A percentile compares a stretch with the other conserved stretches of the same genome.
These are phyloP conservation scores for Seriola dumerili DNA, from an alignment of 2,113 vertebrate genomes.

Conservation along the genomic window DNA sequence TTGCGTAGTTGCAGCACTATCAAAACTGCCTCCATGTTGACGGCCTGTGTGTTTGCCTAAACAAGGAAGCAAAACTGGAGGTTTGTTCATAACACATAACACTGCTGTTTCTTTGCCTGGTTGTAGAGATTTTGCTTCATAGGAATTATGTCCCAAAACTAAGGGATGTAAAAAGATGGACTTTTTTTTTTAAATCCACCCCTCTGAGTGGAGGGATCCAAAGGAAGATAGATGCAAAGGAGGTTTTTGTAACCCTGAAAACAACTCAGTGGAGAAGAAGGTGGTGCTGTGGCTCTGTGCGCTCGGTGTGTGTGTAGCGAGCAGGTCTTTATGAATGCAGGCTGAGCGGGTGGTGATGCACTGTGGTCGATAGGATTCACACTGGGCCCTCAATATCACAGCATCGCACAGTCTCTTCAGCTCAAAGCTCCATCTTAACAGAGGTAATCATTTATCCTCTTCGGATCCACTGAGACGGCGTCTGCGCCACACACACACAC, in stretches of 20 bases:
- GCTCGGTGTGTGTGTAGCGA: slow-evolving; percentile 4
- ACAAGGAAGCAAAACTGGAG: no score
- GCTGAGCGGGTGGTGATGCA: slow-evolving; percentile 56
- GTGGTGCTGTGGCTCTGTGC: slow-evolving; percentile 12
- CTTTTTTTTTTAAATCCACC: neutral
- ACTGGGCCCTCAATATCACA: slow-evolving; percentile 60
- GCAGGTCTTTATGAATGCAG: slow-evolving; percentile 41
- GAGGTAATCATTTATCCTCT: slow-evolving; percentile 77
- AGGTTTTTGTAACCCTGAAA: neutral
- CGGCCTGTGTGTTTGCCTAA: no score
- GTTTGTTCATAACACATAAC: no score
- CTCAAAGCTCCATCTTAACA: slow-evolving; percentile 70
- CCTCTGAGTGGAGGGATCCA: neutral
- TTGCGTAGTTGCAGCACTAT: no score
- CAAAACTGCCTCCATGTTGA: no score
- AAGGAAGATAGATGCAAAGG: slow-evolving; percentile 9
- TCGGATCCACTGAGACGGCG: slow-evolving; percentile 55
- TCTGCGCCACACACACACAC: slow-evolving; percentile 12
- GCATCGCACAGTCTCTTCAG: slow-evolving; percentile 56
- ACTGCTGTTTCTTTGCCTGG: no score
- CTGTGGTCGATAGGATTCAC: slow-evolving; percentile 59
- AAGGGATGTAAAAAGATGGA: neutral
- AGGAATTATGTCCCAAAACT: neutral
- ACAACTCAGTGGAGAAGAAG: slow-evolving; percentile 37
- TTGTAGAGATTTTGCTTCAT: no score